Evolutionary conservation across 2,113 vertebrate species (phyloP), one percentile per base, ranked within the genome.

Genomic region (Rhinoptilus africanus): DNA sequence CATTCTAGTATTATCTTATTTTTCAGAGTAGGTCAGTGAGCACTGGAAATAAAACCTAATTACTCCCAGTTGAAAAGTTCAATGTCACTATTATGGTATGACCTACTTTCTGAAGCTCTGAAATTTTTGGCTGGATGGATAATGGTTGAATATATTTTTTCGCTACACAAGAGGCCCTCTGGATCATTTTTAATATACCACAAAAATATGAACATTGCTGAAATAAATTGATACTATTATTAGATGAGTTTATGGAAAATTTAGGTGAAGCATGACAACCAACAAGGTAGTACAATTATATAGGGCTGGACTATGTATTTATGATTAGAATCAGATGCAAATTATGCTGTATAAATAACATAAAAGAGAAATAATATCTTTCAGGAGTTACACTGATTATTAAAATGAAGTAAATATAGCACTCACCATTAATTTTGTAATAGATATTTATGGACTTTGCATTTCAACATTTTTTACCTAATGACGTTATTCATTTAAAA

Each of bases 11-110:
- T 95, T 91, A 91, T 93, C 75, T 96, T 97, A 90, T 89, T 97
- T 97, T 97, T 97, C 91, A 96, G 91, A 89, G 89, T 91, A 97
- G 97, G 97, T 98, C 97, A 98, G 94, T 97, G 97, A 97, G 82
- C 94, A 97, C 86, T 96, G 92, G 90, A 98, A 97, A 97, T 96
- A 98, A 98, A 98, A 96, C 92, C 97, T 98, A 97, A 98, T 98
- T 98, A 98, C 96, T 98, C 96, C 97, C 96, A 97, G 97, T 96
- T 98, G 97, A 97, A 98, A 97, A 98, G 97, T 98, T 98, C 95
- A 98, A 51, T 97, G 95, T 97, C 95, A 91, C 92, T 91, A 79
- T 97, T 97, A 95, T 73, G 67, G 83, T 93, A 76, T 98, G 97
- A 98, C 97, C 97, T 98, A 97, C 90, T 98, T 98, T 71, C 93